These are phyloP conservation scores for Diadegma fenestrale DNA, from an alignment of 2,888 invertebrate genomes.

Conservation along the genomic window DNA sequence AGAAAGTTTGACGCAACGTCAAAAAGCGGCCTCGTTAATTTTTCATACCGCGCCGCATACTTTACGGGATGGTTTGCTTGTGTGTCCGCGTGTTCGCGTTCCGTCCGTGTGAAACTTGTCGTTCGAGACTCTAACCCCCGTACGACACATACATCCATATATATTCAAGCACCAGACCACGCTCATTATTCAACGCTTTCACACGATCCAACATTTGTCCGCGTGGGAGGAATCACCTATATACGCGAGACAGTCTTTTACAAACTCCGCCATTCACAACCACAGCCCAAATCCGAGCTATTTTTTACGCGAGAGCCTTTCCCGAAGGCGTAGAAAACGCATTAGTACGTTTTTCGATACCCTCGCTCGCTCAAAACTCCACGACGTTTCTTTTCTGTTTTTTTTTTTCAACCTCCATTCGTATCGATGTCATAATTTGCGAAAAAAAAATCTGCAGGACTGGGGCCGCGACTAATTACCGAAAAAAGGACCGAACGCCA, in stretches of 20 bases:
- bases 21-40: slow-evolving; percentile 81
- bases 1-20: slow-evolving; percentile 81
- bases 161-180: slow-evolving; percentile 47
- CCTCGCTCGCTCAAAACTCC: background rate
- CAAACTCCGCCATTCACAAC: slow-evolving; percentile 60
- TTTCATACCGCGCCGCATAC: slow-evolving; percentile 77
- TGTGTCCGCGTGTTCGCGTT: slow-evolving; percentile 2
- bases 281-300: background rate
- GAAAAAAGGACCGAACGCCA: no score
- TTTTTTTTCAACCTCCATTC: background rate
- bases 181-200: slow-evolving; percentile 70
- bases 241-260: slow-evolving; percentile 50
- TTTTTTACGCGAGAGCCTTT: slow-evolving; percentile 3
- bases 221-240: slow-evolving; percentile 32
- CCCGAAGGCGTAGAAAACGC: background rate
- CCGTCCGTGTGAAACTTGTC: slow-evolving; percentile 63
- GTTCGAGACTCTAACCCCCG: slow-evolving; percentile 34
- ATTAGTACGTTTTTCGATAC: background rate
- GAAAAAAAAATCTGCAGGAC: no score
- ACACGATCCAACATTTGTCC: slow-evolving; percentile 52
- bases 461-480: no score
- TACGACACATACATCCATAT: slow-evolving; percentile 49
- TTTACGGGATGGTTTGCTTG: slow-evolving; percentile 17
- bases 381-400: background rate
- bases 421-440: slow-evolving; percentile 46